phyloP scores from a whole-genome alignment of 2,888 invertebrate genomes.

The Lydus trimaculatus region DNA sequence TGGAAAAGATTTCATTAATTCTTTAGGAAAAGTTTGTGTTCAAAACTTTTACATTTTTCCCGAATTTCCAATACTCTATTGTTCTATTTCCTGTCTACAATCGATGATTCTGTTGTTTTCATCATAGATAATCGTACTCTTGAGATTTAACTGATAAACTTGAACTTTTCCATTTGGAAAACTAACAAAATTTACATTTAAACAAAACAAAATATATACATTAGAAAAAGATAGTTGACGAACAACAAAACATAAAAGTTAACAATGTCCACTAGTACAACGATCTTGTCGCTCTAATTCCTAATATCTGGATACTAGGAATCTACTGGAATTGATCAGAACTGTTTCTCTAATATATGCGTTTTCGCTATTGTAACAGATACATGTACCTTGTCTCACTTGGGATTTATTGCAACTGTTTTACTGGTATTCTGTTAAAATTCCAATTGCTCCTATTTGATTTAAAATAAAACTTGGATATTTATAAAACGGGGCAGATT shows the following conservation, averaged over 20 bases:
- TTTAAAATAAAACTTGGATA: not conserved
- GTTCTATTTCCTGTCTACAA: constrained; percentile 14
- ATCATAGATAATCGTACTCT: constrained; percentile 20
- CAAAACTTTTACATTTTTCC: constrained; percentile 8
- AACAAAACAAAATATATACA: not conserved
- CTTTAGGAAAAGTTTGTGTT: constrained; percentile 10
- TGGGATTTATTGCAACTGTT: constrained; percentile 50
- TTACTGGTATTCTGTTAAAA: constrained; percentile 52
- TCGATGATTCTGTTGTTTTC: constrained; percentile 22
- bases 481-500: not conserved
- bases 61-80: not conserved
- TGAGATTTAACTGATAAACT: constrained; percentile 18
- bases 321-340: constrained; percentile 31
- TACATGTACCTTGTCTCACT: constrained; percentile 52
- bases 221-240: constrained; percentile 15
- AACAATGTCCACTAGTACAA: constrained; percentile 23
- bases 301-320: not conserved
- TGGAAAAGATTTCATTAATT: constrained; percentile 6
- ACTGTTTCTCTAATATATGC: constrained; percentile 50
- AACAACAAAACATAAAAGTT: constrained; percentile 25
- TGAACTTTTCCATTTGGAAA: not conserved
- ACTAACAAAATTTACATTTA: not conserved
- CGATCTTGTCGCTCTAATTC: not conserved
- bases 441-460: constrained; percentile 36
- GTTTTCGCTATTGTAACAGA: constrained; percentile 49